Base-by-base conservation (phyloP, 30 jellyfish, hydroid and myxozoan species). In the Rhopilema esculentum region DNA sequence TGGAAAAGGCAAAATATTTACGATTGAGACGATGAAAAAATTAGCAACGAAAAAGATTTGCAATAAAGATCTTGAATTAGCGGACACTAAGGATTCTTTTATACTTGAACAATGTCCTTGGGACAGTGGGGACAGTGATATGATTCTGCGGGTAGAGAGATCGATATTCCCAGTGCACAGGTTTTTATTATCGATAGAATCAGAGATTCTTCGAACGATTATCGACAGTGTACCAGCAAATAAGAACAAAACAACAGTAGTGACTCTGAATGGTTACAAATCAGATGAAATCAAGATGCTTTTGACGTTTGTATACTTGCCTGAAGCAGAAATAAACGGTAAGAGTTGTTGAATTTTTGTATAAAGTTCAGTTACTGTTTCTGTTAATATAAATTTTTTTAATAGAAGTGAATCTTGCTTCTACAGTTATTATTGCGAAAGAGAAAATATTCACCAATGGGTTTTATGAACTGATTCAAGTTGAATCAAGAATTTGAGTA, bases 181-280 rank as follows among this genome's bases (percentile, higher is more conserved):
- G 26, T 78, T 70, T 53, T 69, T 78, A 53, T 57, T 88, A 72
- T 88, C 91, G 29, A 72, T 80, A 26, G 96, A 88, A 50, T 88
- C 96, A 8, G 96, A 88, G 26, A 88, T 88, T 27, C 31, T 88
- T 30, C 72, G 74, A 23, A 88, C 96, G 16, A 88, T 88, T 21
- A 52, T 88, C 28, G 93, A 85, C 16, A 85, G 93, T 30, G 79
- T 85, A 29, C 83, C 93, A 53, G 83, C 83, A 30, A 73, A 77
- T 6, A 17, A 40, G 19, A 74, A 85, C 21, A 63, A 40, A 57
- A 75, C 83, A 61, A 72, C 93, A 53, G 70, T 85, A 66, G 93
- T 85, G 52, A 85, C 93, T 29, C 83, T 85, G 88, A 72, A 85
- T 85, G 93, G 93, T 12, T 85, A 85, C 83, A 87, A 85, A 63